Percentiles rank a stretch among this genome's conserved stretches.
phyloP scores from a whole-genome alignment of 2,113 vertebrate genomes.

The Callipepla squamata region DNA sequence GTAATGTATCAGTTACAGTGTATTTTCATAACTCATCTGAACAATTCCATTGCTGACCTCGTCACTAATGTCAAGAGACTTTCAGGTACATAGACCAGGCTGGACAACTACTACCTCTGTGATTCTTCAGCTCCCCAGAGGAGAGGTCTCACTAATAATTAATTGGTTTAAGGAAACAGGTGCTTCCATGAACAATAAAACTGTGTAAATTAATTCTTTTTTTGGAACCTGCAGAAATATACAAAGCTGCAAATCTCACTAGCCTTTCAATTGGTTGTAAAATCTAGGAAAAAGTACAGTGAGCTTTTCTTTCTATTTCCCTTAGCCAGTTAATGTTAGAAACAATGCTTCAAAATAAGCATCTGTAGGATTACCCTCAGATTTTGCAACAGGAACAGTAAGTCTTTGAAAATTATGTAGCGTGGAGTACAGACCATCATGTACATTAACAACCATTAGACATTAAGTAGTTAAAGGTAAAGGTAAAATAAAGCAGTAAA shows the following conservation, averaged over 20 bases:
- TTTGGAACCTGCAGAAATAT: not conserved
- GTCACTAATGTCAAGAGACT: not conserved
- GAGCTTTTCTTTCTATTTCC: not conserved
- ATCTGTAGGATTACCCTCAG: not conserved
- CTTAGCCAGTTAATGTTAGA: not conserved
- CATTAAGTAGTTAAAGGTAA: not conserved
- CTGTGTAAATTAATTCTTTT: not conserved
- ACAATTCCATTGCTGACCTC: not conserved
- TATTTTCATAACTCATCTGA: not conserved
- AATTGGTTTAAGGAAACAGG: not conserved
- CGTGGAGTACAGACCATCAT: not conserved
- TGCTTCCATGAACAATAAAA: not conserved
- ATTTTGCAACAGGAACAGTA: not conserved
- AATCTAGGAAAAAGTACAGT: not conserved
- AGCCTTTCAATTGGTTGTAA: not conserved
- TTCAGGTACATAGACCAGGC: not conserved
- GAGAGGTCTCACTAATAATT: not conserved
- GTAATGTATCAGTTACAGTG: fast-evolving
- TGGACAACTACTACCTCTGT: not conserved
- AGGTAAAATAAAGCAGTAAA: not conserved
- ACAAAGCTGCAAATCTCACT: not conserved
- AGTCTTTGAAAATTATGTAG: not conserved
- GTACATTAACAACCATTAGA: not conserved
- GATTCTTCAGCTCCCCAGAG: not conserved
- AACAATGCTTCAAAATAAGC: not conserved